A percentile compares a stretch with the other conserved stretches of the same genome.
These are phyloP conservation scores for Paramisgurnus dabryanus DNA, from an alignment of 2,113 vertebrate species.

Conservation along the genomic window DNA sequence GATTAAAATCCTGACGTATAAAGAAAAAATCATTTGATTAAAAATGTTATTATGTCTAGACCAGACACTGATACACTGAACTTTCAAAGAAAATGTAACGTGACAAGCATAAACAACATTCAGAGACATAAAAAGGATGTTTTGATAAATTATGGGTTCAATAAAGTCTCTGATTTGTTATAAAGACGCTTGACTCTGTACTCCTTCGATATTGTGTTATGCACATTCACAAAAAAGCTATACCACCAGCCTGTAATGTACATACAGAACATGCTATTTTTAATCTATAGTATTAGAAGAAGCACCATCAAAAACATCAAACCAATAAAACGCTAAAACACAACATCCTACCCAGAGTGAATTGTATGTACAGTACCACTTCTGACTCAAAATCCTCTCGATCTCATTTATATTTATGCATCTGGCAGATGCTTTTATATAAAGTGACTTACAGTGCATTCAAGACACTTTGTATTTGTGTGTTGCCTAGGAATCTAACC, in stretches of 20 bases:
- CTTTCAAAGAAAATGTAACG: not conserved
- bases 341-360: not conserved
- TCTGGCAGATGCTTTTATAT: too few species aligned
- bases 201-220: not conserved
- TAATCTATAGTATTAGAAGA: not conserved
- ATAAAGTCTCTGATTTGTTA: not conserved
- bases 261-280: not conserved
- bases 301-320: not conserved
- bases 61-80: not conserved
- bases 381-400: not conserved
- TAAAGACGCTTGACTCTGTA: not conserved
- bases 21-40: conserved; percentile 1
- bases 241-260: not conserved
- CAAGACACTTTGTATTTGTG: too few species aligned
- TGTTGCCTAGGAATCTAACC: too few species aligned
- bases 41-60: not conserved
- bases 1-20: not conserved
- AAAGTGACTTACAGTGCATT: too few species aligned
- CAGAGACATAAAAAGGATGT: not conserved
- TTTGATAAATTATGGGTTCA: not conserved
- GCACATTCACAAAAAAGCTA: too few species aligned
- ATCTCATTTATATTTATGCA: not conserved
- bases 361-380: not conserved
- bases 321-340: not conserved
- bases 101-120: not conserved